Base-by-base conservation (phyloP, 37 sponge, comb jelly and placozoan species). In the Eunapius fragilis region DNA sequence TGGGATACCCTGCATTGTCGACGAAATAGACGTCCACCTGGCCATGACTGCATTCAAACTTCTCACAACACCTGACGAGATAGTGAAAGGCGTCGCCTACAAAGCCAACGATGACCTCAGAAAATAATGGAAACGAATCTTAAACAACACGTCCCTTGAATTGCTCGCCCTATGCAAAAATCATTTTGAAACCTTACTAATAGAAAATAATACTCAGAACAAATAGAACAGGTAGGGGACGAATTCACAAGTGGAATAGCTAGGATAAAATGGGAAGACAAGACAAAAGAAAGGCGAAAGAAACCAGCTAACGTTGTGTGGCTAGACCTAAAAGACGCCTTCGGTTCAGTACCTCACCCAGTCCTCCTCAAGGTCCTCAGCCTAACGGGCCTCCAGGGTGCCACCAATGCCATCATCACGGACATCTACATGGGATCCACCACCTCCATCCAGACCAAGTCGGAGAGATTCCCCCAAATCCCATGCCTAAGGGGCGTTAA, bases 1-100 rank as follows among this genome's bases (percentile, higher is more conserved):
- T 11, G 91, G 87, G 24, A 72, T 91, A 0, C 37, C 45, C 10
- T 75, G 74, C 47, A 22, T 88, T 0, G 75, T 50, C 25, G 85
- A 89, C 32, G 31, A 48, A 17, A 58, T 58, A 4, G 58, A 58
- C 14, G 58, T 58, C 17, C 58, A 58, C 47, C 47, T 45, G 47
- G 72, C 72, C 72, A 31, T 12, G 30, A 26, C 27, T n/a, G n/a
- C n/a, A n/a, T n/a, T n/a, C n/a, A n/a, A n/a, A n/a, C n/a, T n/a
- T n/a, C n/a, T n/a, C n/a, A n/a, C n/a, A 70, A 6, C 71, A 10
- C 28, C 28, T 6, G 28, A 70, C 5, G 26, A 2, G 28, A 5
- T 70, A 26, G 7, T 9, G 28, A 70, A n/a, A n/a, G n/a, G n/a
- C n/a, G n/a, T n/a, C n/a, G n/a, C n/a, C n/a, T n/a, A n/a, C n/a